These are phyloP conservation scores for Diploptera punctata DNA, from an alignment of 2,888 invertebrate genomes.

Conservation along the genomic window DNA sequence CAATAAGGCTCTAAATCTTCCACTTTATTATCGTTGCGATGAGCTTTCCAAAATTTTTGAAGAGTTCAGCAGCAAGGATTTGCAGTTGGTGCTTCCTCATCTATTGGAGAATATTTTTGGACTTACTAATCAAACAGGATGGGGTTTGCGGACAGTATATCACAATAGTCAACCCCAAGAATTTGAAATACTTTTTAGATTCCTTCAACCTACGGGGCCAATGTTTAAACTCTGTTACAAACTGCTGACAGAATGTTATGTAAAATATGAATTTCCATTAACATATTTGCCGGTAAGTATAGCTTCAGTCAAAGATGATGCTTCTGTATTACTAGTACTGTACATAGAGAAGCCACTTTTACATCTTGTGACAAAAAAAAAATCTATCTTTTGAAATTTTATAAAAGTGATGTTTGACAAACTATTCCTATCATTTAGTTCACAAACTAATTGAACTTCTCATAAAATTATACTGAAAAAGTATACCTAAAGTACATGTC, in stretches of 20 bases:
- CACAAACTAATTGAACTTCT: no score
- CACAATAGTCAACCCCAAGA: slow-evolving; percentile 66
- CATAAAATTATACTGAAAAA: no score
- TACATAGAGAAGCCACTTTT: no score
- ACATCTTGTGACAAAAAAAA: no score
- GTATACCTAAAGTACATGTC: no score
- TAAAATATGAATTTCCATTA: slow-evolving; percentile 84
- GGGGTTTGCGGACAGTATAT: slow-evolving; percentile 79
- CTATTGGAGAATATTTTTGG: slow-evolving; percentile 85
- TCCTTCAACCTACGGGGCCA: slow-evolving; percentile 83
- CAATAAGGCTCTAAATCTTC: slow-evolving; percentile 42
- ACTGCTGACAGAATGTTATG: slow-evolving; percentile 77
- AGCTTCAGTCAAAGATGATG: no score
- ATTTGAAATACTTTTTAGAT: slow-evolving; percentile 72
- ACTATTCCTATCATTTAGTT: no score
- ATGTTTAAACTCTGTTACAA: slow-evolving; percentile 84
- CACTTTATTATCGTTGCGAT: slow-evolving; percentile 53
- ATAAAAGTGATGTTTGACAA: no score
- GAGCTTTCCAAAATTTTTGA: slow-evolving; percentile 54
- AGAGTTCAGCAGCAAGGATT: slow-evolving; percentile 63
- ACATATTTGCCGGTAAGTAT: slow-evolving; percentile 78
- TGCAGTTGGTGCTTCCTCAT: slow-evolving; percentile 77
- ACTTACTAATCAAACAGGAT: slow-evolving; percentile 61
- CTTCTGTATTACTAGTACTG: no score
- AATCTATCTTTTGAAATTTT: no score